Base-by-base conservation (phyloP, 2,113 vertebrate genomes). In the Morone chrysops region DNA sequence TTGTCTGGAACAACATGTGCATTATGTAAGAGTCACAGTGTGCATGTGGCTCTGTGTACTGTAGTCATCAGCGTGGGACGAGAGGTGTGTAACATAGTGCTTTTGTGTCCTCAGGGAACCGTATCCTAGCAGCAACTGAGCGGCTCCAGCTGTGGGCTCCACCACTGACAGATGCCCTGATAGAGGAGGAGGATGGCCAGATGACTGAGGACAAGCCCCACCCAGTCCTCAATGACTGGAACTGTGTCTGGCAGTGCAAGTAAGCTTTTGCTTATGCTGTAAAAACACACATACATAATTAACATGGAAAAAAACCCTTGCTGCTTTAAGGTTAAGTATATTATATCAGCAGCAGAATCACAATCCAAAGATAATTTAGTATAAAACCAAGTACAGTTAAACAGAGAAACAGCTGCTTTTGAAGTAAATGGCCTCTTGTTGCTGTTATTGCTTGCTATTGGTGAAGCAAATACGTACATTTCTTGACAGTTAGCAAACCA, bases 231-330 rank as follows among this genome's bases (percentile, higher is more conserved):
- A 99, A 94, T 88, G 98, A 99, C 92, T 99, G 98, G 98, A 99
- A 96, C 85, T 99, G 98, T 88, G 87, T 98, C 90, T 99, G 98
- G 98, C 97, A 99, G 91, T 99, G 97, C 98, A 99, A 96, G 98
- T 99, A 91, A 85, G 96, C 95, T 51, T 41, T 53, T 62, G 10
- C 22, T 48, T 40, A n/a, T 48, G 36, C 45, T 73, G 17, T 77
- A 48, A 60, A 63, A 81, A 14, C 10, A 43, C n/a, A 22, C 0
- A 5, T 31, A 8, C 18, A 63, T 43, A 22, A 60, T 22, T 48
- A 41, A 40, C 38, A 53, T 4, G n/a, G 8, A 18, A 36, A 13
- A 20, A 53, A 65, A 4, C 13, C 13, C 1, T 63, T 57, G 25
- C 8, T 16, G n/a, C n/a, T 47, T 62, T 4, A 38, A 25, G 11